Evolutionary conservation across 1,140 invertebrate species (phyloP).

Genomic region (Oryzaephilus surinamensis): DNA sequence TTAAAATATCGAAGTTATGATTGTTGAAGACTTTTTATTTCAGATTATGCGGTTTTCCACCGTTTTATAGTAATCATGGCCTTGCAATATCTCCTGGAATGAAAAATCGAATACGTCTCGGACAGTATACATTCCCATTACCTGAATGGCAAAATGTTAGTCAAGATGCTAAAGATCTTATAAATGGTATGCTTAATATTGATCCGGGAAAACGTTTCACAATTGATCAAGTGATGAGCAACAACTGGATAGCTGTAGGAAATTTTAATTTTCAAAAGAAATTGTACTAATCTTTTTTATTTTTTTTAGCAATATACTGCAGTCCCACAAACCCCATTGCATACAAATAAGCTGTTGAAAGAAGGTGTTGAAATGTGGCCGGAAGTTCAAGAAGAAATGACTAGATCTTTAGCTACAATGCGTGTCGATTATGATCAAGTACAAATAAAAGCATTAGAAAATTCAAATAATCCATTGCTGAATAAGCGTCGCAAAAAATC

Average conservation of each 20-base stretch:
- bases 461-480: conserved; percentile 82
- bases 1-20: conserved; percentile 1
- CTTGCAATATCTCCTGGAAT: conserved; percentile 98
- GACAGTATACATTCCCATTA: conserved; percentile 93
- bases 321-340: conserved; percentile 87
- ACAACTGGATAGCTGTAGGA: conserved; percentile 82
- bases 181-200: conserved; percentile 84
- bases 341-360: conserved; percentile 74
- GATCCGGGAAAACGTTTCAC: conserved; percentile 81
- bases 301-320: conserved; percentile 63
- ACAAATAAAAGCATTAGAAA: conserved; percentile 79
- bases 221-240: conserved; percentile 83
- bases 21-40: conserved; percentile 28
- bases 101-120: conserved; percentile 92
- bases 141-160: conserved; percentile 96
- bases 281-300: neutral
- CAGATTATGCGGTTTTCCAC: conserved; percentile 93
- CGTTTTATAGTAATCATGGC: conserved; percentile 96
- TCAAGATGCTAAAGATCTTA: conserved; percentile 88
- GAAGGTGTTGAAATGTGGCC: conserved; percentile 90
- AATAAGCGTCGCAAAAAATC: conserved; percentile 67
- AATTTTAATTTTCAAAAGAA: neutral
- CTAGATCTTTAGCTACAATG: conserved; percentile 91
- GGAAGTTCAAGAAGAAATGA: conserved; percentile 98
- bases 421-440: conserved; percentile 88